Conservation (phyloP, 2,113 vertebrate species). For the Melanerpes aurifrons region DNA sequence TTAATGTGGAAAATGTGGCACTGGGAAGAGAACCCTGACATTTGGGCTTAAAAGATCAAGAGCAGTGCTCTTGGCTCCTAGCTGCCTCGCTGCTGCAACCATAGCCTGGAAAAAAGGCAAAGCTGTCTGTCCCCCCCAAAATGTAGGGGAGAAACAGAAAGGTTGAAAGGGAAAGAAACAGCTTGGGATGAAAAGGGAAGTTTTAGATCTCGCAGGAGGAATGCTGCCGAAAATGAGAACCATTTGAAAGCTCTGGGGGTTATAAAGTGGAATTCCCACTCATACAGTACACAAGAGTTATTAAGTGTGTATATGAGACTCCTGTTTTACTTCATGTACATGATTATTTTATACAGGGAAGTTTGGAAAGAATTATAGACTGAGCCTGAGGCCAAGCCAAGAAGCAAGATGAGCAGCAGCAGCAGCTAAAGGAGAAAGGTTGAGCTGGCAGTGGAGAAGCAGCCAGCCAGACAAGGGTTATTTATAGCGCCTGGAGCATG, state of each 20-base stretch:
- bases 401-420: conserved; percentile 75
- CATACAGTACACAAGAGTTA: conserved; percentile 81
- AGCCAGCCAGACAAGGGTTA: conserved; percentile 56
- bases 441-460: conserved; percentile 47
- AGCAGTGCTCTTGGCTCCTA: not conserved
- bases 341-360: conserved; percentile 83
- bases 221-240: conserved; percentile 78
- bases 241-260: conserved; percentile 78
- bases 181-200: conserved; percentile 63
- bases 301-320: conserved; percentile 82
- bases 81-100: conserved; percentile 36
- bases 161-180: conserved; percentile 54
- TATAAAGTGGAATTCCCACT: conserved; percentile 81
- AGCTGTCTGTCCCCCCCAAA: not conserved
- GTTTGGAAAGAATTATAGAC: conserved; percentile 84
- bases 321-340: conserved; percentile 85
- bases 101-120: not conserved
- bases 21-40: conserved; percentile 31
- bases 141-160: conserved; percentile 12
- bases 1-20: conserved; percentile 58
- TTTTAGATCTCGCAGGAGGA: conserved; percentile 73
- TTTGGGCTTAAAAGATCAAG: conserved; percentile 41
- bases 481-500: conserved; percentile 68
- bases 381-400: conserved; percentile 78
- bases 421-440: conserved; percentile 50